phyloP scores from a whole-genome alignment of 2,888 invertebrate species.

The Lymantria dispar region DNA sequence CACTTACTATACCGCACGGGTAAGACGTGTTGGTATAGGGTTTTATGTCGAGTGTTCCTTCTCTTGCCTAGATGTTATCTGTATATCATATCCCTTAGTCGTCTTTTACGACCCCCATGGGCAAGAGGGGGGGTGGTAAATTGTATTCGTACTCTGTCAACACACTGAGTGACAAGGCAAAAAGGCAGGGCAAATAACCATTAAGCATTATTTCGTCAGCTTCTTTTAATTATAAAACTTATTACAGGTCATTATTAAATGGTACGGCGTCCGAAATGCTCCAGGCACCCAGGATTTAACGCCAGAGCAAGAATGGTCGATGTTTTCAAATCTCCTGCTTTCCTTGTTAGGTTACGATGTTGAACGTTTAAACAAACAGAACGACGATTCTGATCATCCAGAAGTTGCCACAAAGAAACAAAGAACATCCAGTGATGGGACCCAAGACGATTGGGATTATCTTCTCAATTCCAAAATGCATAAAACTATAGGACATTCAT shows the following conservation, averaged over 20 bases:
- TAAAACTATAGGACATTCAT: constrained; percentile 64
- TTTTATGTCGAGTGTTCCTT: too few relatives aligned
- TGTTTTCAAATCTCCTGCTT: constrained; percentile 84
- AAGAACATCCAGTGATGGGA: constrained; percentile 89
- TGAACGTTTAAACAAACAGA: constrained; percentile 77
- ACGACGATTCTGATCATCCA: constrained; percentile 60
- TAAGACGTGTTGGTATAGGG: too few relatives aligned
- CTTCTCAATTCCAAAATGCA: constrained; percentile 83
- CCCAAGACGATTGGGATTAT: constrained; percentile 92
- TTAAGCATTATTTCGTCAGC: not conserved
- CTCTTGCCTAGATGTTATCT: too few relatives aligned
- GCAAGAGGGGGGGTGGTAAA: too few relatives aligned
- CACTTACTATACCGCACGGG: too few relatives aligned
- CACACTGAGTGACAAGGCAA: too few relatives aligned
- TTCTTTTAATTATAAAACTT: not conserved
- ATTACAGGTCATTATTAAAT: constrained; percentile 85
- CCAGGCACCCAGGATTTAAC: constrained; percentile 91
- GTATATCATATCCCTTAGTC: too few relatives aligned
- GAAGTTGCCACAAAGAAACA: constrained; percentile 88
- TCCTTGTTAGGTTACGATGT: constrained; percentile 89
- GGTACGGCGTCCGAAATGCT: constrained; percentile 94
- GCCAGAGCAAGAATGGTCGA: constrained; percentile 89
- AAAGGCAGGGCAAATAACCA: too few relatives aligned
- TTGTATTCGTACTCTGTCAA: too few relatives aligned
- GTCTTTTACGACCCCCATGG: too few relatives aligned